Conservation (phyloP, 2,888 invertebrate species). For the Euphydryas editha region DNA sequence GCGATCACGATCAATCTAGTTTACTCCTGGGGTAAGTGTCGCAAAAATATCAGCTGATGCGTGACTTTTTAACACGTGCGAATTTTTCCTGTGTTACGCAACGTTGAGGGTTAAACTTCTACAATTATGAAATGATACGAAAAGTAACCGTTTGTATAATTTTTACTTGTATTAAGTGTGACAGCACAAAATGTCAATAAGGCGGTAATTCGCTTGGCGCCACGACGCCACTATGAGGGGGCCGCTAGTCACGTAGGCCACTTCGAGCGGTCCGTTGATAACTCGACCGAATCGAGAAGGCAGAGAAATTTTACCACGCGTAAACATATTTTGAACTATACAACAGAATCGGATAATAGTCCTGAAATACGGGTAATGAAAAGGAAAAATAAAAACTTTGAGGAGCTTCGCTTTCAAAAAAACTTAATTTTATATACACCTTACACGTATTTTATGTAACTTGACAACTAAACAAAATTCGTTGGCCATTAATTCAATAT, state of each 20-base stretch:
- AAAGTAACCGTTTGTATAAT: conserved; percentile 15
- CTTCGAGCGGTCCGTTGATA: conserved; percentile 54
- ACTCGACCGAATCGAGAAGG: conserved; percentile 58
- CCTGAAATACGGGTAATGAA: conserved; percentile 43
- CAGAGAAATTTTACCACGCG: conserved; percentile 40
- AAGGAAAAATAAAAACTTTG: conserved; percentile 29
- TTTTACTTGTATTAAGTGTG: conserved; percentile 35
- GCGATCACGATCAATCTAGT: conserved; percentile 60
- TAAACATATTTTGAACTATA: conserved; percentile 23
- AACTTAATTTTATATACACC: not conserved
- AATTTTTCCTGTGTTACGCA: conserved; percentile 69
- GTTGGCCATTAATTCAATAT: not conserved
- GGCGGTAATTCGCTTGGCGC: conserved; percentile 79
- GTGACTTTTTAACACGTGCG: conserved; percentile 67
- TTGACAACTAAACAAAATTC: not conserved
- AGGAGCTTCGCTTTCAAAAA: not conserved
- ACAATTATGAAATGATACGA: conserved; percentile 22
- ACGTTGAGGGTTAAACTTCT: conserved; percentile 47
- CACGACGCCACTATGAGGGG: conserved; percentile 74
- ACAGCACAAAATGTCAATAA: conserved; percentile 62
- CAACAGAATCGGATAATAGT: conserved; percentile 35
- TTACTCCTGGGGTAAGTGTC: conserved; percentile 75
- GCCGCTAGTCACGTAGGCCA: conserved; percentile 82
- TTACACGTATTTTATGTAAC: too few relatives aligned
- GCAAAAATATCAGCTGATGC: conserved; percentile 69